Percentiles rank a stretch among this genome's conserved stretches.
Conservation (phyloP, 2,888 invertebrate genomes). For the Chloroclysta siterata region DNA sequence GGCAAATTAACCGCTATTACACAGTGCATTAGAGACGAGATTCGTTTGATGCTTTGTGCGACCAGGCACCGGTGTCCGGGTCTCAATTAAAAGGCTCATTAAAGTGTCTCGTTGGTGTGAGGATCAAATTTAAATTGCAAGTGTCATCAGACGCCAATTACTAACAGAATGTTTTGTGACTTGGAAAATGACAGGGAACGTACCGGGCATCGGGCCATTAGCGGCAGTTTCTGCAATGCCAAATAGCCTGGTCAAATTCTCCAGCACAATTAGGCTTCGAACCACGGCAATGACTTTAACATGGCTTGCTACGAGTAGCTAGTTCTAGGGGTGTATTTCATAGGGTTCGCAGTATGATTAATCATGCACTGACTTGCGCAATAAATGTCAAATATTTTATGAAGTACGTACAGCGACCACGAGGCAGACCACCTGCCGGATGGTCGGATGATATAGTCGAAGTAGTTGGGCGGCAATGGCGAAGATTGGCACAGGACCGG, state of each 20-base stretch:
- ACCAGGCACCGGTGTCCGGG: conserved; percentile 52
- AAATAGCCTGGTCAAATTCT: not conserved
- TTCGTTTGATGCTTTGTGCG: conserved; percentile 44
- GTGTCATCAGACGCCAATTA: conserved; percentile 55
- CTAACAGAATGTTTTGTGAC: conserved; percentile 42
- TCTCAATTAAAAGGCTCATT: conserved; percentile 67
- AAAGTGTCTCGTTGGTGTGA: conserved; percentile 51
- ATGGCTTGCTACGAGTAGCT: no score
- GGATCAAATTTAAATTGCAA: conserved; percentile 54
- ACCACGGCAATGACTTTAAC: not conserved
- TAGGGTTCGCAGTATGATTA: no score
- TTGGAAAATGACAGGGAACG: conserved; percentile 13
- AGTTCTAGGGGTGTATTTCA: no score
- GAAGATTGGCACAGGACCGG: no score
- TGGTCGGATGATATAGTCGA: no score
- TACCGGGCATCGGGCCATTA: conserved; percentile 2
- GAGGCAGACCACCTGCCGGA: no score
- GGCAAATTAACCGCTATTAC: conserved; percentile 35
- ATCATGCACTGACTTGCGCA: no score
- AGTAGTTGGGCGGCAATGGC: no score
- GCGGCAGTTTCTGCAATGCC: not conserved
- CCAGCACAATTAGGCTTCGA: not conserved
- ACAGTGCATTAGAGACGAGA: conserved; percentile 43
- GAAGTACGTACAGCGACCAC: no score
- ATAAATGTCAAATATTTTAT: no score